Base-by-base conservation (phyloP, 30 jellyfish, hydroid and myxozoan species). In the Hydractinia echinata region DNA sequence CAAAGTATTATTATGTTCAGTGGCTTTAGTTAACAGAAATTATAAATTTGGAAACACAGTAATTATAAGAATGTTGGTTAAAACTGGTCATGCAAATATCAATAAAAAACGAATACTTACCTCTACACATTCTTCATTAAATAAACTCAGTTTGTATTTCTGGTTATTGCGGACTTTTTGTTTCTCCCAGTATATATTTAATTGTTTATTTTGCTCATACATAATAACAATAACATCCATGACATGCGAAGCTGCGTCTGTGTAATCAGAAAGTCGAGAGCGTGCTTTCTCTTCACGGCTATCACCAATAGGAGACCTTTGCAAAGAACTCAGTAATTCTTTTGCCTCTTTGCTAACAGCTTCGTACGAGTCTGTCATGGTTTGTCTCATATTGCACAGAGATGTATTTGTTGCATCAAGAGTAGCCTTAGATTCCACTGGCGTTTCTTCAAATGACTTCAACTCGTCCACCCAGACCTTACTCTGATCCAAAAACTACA, bases 191-290 rank as follows among this genome's bases (percentile, higher is more conserved):
- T 61, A 50, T 16, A 88, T 88, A 19, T 84, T 88, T 54, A 94
- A 82, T 82, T 86, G 96, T 73, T 95, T 84, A 79, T 94, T 94
- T 62, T 83, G 97, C 81, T 94, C 99, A 54, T 94, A 95, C 88
- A 94, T 81, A 54, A 85, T 96, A 21, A 94, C 83, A 68, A 94
- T 81, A 7, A 81, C 85, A 53, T 94, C 99, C 99, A 94, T 94
- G 55, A 94, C 99, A 64, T 86, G 96, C 10, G 99, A 94, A 53
- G 96, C 97, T 5, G 99, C 96, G 66, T 87, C 96, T 9, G 97
- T 78, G 77, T 84, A 94, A 71, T 94, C 99, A 54, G 99, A 94
- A 21, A 89, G 80, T 70, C 99, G 79, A 14, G 99, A 94, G 66
- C 97, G 84, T 64, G 94, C 99, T 72, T 88, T 94, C 81, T 94